Percentiles rank a stretch among this genome's conserved stretches.
phyloP scores from a whole-genome alignment of 2,113 vertebrate species.

The Thymallus thymallus region DNA sequence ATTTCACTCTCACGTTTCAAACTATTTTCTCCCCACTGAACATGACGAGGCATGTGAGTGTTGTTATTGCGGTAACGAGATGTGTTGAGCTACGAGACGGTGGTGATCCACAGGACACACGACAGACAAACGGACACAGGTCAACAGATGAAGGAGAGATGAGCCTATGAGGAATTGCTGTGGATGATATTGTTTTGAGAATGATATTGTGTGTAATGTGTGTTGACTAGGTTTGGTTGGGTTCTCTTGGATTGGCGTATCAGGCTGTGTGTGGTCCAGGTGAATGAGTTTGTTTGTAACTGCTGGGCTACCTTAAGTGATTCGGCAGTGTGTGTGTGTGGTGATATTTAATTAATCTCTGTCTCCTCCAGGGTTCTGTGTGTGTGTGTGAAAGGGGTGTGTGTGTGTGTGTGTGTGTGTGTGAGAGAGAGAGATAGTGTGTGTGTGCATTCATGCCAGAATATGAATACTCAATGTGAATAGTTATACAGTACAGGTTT shows the following conservation, averaged over 20 bases:
- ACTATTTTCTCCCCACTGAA: too few species aligned
- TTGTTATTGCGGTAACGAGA: too few species aligned
- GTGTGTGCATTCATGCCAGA: not conserved
- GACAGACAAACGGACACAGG: too few species aligned
- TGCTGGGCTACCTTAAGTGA: constrained; percentile 29
- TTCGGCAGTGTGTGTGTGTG: not conserved
- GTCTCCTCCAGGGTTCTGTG: constrained; percentile 43
- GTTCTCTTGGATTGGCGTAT: not conserved
- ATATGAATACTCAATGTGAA: constrained; percentile 15
- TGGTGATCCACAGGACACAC: too few species aligned
- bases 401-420: constrained; percentile 20
- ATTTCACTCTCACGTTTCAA: too few species aligned
- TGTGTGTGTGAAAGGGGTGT: constrained; percentile 49
- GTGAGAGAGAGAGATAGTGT: constrained; percentile 1
- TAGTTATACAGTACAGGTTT: constrained; percentile 11
- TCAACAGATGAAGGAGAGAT: too few species aligned
- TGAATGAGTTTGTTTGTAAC: constrained; percentile 35
- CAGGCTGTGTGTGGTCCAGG: constrained; percentile 21
- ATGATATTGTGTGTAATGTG: too few species aligned
- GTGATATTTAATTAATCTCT: constrained; percentile 54
- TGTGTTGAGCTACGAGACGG: too few species aligned
- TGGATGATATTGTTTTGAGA: too few species aligned
- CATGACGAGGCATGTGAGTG: too few species aligned
- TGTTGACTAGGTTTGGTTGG: not conserved
- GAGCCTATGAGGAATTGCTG: too few species aligned